A percentile compares a stretch with the other conserved stretches of the same genome.
These are phyloP conservation scores for Philonicus albiceps DNA, from an alignment of 2,888 invertebrate species.

Conservation along the genomic window DNA sequence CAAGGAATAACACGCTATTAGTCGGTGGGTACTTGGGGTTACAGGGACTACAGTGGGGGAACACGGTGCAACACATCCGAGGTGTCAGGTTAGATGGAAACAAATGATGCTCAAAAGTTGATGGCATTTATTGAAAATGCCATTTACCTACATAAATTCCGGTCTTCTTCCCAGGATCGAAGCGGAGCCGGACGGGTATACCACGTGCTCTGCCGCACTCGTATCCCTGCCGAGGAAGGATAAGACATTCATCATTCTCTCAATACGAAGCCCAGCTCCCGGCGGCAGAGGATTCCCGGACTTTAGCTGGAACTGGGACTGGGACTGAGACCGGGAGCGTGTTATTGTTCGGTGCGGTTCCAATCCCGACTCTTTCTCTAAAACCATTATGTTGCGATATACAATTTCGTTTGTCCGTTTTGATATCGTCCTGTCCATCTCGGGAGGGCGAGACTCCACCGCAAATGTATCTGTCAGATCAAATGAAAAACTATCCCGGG, in stretches of 20 bases:
- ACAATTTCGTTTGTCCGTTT: conserved; percentile 40
- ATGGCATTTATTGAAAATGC: conserved; percentile 46
- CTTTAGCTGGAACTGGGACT: neutral
- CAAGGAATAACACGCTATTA: neutral
- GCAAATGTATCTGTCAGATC: conserved; percentile 49
- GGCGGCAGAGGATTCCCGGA: neutral
- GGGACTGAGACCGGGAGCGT: neutral
- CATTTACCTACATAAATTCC: conserved; percentile 38
- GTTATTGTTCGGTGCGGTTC: neutral
- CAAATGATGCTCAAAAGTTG: conserved; percentile 45
- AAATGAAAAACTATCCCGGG: conserved; percentile 48
- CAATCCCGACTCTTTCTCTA: neutral
- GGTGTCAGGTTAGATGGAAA: conserved; percentile 39
- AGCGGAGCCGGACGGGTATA: neutral
- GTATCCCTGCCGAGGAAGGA: conserved; percentile 40
- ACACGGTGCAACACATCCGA: neutral
- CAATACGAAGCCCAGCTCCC: neutral
- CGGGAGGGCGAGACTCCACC: neutral
- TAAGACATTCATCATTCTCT: conserved; percentile 44
- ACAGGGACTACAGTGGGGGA: neutral
- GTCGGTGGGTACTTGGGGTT: neutral
- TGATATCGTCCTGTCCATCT: conserved; percentile 38
- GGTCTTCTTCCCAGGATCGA: neutral
- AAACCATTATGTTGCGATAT: conserved; percentile 32
- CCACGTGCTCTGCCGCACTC: conserved; percentile 28